Conservation (phyloP, 2,888 invertebrate genomes). For the Stenodera caucasica region DNA sequence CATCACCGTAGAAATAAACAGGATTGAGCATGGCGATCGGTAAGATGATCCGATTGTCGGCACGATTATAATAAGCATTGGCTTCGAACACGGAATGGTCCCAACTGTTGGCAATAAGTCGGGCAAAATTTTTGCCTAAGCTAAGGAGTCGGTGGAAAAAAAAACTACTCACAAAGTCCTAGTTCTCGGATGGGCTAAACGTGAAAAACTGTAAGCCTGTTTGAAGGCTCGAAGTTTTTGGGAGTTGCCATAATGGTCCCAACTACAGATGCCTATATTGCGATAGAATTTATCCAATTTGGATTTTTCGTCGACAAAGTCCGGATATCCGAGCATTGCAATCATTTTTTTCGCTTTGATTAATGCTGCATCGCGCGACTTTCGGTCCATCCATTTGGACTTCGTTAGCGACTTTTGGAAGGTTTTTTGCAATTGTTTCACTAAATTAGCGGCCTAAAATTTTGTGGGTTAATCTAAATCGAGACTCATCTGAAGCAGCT, state of each 20-base stretch:
- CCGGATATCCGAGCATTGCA: constrained; percentile 48
- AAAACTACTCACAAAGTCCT: constrained; percentile 28
- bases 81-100: constrained; percentile 59
- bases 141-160: neutral
- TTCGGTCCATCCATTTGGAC: constrained; percentile 60
- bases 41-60: constrained; percentile 54
- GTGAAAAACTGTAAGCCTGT: constrained; percentile 43
- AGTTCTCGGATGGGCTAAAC: constrained; percentile 39
- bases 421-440: constrained; percentile 55
- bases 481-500: constrained; percentile 12
- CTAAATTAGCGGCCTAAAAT: constrained; percentile 49
- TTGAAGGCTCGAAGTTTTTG: constrained; percentile 48
- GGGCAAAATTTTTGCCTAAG: neutral
- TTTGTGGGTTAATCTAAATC: constrained; percentile 10
- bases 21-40: constrained; percentile 49
- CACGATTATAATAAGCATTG: constrained; percentile 67
- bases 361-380: constrained; percentile 55
- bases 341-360: constrained; percentile 58
- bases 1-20: constrained; percentile 44
- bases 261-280: constrained; percentile 47
- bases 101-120: constrained; percentile 43
- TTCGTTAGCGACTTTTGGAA: constrained; percentile 56
- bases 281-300: constrained; percentile 49
- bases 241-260: constrained; percentile 52
- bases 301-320: constrained; percentile 38